Base-by-base conservation (phyloP, 1,140 invertebrate species). In the Lordiphosa mommai region DNA sequence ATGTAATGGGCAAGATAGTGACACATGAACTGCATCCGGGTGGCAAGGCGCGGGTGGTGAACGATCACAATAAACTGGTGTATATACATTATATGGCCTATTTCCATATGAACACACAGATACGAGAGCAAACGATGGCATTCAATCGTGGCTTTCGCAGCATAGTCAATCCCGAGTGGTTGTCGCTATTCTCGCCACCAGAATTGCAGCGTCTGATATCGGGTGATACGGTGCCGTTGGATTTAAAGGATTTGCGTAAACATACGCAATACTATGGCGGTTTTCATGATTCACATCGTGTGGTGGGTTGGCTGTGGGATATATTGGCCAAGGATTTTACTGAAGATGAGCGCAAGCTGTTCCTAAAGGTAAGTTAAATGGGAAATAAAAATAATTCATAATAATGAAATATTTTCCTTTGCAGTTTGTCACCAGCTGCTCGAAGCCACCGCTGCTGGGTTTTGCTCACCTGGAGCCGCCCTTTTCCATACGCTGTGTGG, bases 241-340 rank as follows among this genome's bases (percentile, higher is more conserved):
- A 99, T 91, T 90, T 99, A 46, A 91, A 93, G 74, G 98, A 99
- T 91, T 90, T 99, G 37, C 92, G 97, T 47, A 93, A 93, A 69
- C 94, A 99, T 89, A 99, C 98, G 2, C 96, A 98, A 90, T 99
- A 99, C 91, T 99, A 98, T 90, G 99, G 98, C 30, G 99, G 99
- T 4, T 99, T 99, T 90, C 98, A 99, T 89, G 97, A 98, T 90
- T 98, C 96, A 61, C 99, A 99, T 90, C 92, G 97, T 64, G 97
- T 99, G 32, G 95, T 99, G 9, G 94, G 95, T 79, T 99, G 99
- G 99, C 91, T 99, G 8, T 99, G 99, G 99, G 97, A 99, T 89
- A 97, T 99, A 67, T 90, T 99, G 17, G 96, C 98, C 73, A 95
- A 96, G 80, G 98, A 99, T 90, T 99, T 99, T 89, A 94, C 91